Evolutionary conservation across 2,888 invertebrate species (phyloP).

Genomic region (Archips crataeganus): DNA sequence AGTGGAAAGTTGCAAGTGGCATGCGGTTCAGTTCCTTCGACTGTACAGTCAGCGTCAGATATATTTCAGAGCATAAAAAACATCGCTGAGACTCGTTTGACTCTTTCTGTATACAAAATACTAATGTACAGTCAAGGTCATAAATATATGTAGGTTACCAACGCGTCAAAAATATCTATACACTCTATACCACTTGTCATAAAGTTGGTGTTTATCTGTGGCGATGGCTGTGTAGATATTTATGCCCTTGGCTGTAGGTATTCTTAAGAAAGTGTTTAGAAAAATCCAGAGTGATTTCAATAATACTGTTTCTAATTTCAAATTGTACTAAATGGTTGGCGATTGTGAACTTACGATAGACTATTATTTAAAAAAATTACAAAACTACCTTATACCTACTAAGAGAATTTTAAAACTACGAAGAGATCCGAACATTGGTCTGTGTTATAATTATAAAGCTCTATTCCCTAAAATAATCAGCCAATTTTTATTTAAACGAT

Average conservation of each 20-base stretch:
- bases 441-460: constrained; percentile 33
- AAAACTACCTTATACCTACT: constrained; percentile 35
- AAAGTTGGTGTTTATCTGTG: no score
- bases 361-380: constrained; percentile 38
- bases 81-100: background rate
- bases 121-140: background rate
- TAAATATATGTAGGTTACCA: no score
- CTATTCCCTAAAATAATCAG: constrained; percentile 24
- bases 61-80: background rate
- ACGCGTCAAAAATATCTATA: no score
- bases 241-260: no score
- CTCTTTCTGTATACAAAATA: background rate
- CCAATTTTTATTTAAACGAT: constrained; percentile 13
- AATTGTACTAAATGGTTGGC: constrained; percentile 40
- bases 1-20: no score
- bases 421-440: constrained; percentile 39
- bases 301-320: constrained; percentile 48
- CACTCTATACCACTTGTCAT: no score
- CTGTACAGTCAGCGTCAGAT: no score
- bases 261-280: constrained; percentile 12
- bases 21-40: no score
- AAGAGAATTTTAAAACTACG: constrained; percentile 26
- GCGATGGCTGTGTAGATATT: no score
- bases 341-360: constrained; percentile 34
- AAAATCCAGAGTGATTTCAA: constrained; percentile 16